Evolutionary conservation across 2,888 invertebrate species (phyloP).

Genomic region (Caenorhabditis japonica): DNA sequence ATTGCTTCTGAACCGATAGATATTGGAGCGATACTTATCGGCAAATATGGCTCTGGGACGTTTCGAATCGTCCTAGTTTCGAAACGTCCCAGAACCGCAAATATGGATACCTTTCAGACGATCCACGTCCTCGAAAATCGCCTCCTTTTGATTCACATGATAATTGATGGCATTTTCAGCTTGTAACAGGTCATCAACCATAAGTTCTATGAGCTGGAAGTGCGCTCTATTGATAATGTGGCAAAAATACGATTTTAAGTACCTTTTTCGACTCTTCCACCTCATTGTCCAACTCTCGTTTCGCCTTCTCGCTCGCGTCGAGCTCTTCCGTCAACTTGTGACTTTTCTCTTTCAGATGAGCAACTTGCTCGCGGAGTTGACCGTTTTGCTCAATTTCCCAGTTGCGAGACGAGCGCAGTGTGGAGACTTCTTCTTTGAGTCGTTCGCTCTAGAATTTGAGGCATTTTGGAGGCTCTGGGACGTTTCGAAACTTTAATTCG

Average conservation of each 20-base stretch:
- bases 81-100: too few species aligned
- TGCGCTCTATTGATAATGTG: too few species aligned
- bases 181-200: conserved; percentile 58
- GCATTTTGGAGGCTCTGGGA: background rate
- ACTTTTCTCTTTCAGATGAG: conserved; percentile 60
- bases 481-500: too few species aligned
- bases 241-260: background rate
- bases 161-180: conserved; percentile 62
- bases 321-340: conserved; percentile 62
- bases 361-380: conserved; percentile 66
- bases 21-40: too few species aligned
- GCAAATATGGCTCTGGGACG: too few species aligned
- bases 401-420: conserved; percentile 69
- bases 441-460: conserved; percentile 57
- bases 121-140: conserved; percentile 70
- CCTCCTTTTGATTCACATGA: conserved; percentile 66
- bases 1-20: conserved; percentile 71
- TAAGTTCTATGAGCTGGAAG: conserved; percentile 39
- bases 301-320: conserved; percentile 54
- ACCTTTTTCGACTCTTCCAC: conserved; percentile 36
- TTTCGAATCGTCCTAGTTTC: background rate
- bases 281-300: conserved; percentile 55
- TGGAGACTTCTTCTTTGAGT: conserved; percentile 65
- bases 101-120: conserved; percentile 63
- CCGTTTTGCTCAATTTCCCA: conserved; percentile 74